phyloP scores from a whole-genome alignment of 2,797 vertebrate genomes.

The Caiman crocodilus region DNA sequence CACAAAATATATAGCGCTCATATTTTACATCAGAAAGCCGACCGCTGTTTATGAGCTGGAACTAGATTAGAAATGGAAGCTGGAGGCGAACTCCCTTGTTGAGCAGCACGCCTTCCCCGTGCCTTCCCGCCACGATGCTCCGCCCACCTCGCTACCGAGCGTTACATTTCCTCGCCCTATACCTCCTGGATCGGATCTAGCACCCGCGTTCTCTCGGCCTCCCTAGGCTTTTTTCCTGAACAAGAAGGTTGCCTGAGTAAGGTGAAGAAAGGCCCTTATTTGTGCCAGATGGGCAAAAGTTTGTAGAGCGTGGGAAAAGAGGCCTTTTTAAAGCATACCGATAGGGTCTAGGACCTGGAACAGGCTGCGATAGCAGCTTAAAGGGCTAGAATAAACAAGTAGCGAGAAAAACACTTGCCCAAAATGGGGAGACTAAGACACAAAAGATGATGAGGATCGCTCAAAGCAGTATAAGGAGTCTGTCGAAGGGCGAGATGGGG shows the following conservation, averaged over 20 bases:
- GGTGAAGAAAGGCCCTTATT: background rate
- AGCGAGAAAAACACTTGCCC: background rate
- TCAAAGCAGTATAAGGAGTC: background rate
- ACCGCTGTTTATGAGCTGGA: slow-evolving; percentile 48
- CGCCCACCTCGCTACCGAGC: slow-evolving; percentile 33
- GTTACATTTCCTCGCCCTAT: slow-evolving; percentile 48
- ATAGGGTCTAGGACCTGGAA: background rate
- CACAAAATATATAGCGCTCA: slow-evolving; percentile 36
- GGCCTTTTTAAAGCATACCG: background rate
- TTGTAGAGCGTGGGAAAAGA: background rate
- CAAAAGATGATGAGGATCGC: background rate
- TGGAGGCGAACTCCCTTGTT: slow-evolving; percentile 54
- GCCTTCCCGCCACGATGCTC: slow-evolving; percentile 33
- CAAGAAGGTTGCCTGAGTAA: background rate
- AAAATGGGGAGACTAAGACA: background rate
- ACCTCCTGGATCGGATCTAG: slow-evolving; percentile 8
- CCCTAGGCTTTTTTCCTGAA: background rate
- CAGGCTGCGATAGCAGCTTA: background rate
- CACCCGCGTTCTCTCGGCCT: background rate
- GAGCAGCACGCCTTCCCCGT: slow-evolving; percentile 48
- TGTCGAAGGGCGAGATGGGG: background rate
- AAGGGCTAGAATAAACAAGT: background rate
- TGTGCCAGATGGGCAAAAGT: background rate
- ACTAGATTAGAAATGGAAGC: slow-evolving; percentile 44
- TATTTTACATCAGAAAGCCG: slow-evolving; percentile 58